phyloP scores from a whole-genome alignment of 2,113 vertebrate species.

The Bubo bubo region DNA sequence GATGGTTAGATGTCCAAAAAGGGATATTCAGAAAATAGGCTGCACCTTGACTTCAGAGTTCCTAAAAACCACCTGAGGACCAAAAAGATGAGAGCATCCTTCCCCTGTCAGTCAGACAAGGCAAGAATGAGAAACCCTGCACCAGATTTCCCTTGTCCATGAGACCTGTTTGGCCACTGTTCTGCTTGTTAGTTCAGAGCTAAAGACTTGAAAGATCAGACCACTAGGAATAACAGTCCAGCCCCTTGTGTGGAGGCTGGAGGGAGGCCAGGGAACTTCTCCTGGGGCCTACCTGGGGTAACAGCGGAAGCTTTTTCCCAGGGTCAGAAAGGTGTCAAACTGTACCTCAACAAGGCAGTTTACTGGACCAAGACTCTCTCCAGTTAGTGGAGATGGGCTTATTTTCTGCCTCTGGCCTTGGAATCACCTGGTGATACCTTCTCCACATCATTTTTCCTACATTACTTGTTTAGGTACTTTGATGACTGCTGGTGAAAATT shows the following conservation, averaged over 20 bases:
- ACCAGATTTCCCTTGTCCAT: not conserved
- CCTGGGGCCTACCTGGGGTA: not conserved
- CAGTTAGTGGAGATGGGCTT: not conserved
- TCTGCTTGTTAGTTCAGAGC: not conserved
- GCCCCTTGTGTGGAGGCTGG: not conserved
- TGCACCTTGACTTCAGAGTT: not conserved
- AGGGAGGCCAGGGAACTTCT: not conserved
- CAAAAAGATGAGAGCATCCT: not conserved
- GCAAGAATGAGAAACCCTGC: not conserved
- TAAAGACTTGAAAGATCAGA: not conserved
- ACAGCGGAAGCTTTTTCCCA: not conserved
- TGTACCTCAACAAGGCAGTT: not conserved
- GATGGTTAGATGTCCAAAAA: not conserved
- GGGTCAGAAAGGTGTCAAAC: not conserved
- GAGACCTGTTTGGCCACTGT: not conserved
- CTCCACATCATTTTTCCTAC: not conserved
- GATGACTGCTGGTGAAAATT: not conserved
- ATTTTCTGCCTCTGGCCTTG: not conserved
- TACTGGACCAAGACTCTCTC: not conserved
- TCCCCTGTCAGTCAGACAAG: not conserved
- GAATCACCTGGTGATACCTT: not conserved
- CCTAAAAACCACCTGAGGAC: not conserved
- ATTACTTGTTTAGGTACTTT: not conserved
- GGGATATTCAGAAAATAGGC: not conserved
- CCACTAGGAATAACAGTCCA: not conserved